Evolutionary conservation across 2,888 invertebrate genomes (phyloP).

Genomic region (Apeira syringaria): DNA sequence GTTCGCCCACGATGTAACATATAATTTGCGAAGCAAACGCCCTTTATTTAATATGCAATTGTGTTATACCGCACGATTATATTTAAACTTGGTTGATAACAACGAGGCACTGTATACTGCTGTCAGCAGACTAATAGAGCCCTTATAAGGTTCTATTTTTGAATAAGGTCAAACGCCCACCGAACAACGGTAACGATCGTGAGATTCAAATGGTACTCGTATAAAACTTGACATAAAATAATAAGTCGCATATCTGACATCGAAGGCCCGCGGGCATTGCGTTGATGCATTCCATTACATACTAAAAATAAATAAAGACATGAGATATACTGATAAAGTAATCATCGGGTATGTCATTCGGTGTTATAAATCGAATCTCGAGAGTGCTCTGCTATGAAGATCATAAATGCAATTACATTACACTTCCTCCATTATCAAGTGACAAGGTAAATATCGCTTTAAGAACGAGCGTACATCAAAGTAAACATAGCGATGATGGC

Average conservation of each 20-base stretch:
- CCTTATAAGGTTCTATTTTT: conserved; percentile 58
- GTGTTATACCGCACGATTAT: conserved; percentile 30
- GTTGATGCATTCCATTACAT: conserved; percentile 12
- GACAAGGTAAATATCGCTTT: conserved; percentile 25
- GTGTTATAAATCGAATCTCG: conserved; percentile 24
- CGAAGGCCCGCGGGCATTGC: conserved; percentile 10
- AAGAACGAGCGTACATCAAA: conserved; percentile 29
- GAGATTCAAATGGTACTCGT: conserved; percentile 45
- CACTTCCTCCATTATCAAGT: conserved; percentile 30
- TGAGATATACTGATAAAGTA: conserved; percentile 4
- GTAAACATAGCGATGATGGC: conserved; percentile 30
- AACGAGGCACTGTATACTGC: conserved; percentile 49
- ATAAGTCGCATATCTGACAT: conserved; percentile 36
- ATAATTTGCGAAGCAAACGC: conserved; percentile 33
- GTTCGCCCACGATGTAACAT: conserved; percentile 28
- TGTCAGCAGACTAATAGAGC: conserved; percentile 54
- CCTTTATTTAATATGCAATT: conserved; percentile 28
- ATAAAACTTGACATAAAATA: conserved; percentile 44
- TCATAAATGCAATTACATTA: conserved; percentile 30
- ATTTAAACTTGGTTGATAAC: conserved; percentile 34
- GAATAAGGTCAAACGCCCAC: conserved; percentile 62
- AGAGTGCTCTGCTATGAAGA: conserved; percentile 21
- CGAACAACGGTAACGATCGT: conserved; percentile 55
- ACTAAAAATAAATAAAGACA: too few species aligned
- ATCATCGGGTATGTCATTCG: conserved; percentile 22